Evolutionary conservation across 2,797 vertebrate species (phyloP), one percentile per base, ranked within the genome.

Genomic region (Pterois miles): DNA sequence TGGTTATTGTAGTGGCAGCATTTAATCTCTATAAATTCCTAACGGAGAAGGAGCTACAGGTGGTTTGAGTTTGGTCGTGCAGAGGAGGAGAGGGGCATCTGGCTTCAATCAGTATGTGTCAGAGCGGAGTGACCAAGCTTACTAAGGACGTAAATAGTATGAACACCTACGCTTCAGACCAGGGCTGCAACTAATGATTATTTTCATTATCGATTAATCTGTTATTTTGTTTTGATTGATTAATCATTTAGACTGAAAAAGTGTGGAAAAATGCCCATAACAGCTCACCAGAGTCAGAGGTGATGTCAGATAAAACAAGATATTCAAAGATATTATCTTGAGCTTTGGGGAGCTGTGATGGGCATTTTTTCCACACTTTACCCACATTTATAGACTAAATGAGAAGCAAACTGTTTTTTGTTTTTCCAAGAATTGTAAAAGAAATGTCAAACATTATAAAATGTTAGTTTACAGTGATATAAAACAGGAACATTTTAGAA

Each of bases 41-140:
- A 77, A 80, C 75, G 65, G 88, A 89, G 90, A 80, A 85, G 89
- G 78, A 69, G 48, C 81, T 85, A 81, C 93, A 95, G 92, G 93
- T 95, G 95, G 89, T 94, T 95, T 93, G 87, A 90, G 92, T 94
- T 95, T 94, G 83, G 71, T 38, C 2, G 38, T 75, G 81, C 52
- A 13, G 82, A 80, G 74, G 82, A 81, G 77, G 25, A 29, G 23
- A 29, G 20, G 54, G n/a, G 56, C 90, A 93, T 93, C 93, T 95
- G 94, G 93, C 80, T 93, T 91, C 76, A 86, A 91, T 95, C 89
- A 91, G 66, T 20, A 54, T 40, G 68, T 76, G 86, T 83, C 53
- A 25, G 64, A 78, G 71, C 4, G 4, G 10, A 80, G 87, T 82
- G 86, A 81, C 85, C 82, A 18, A 71, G 74, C 68, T 36, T 6